Base-by-base conservation (phyloP, 2,888 invertebrate species). In the Drosophila hamatofila region DNA sequence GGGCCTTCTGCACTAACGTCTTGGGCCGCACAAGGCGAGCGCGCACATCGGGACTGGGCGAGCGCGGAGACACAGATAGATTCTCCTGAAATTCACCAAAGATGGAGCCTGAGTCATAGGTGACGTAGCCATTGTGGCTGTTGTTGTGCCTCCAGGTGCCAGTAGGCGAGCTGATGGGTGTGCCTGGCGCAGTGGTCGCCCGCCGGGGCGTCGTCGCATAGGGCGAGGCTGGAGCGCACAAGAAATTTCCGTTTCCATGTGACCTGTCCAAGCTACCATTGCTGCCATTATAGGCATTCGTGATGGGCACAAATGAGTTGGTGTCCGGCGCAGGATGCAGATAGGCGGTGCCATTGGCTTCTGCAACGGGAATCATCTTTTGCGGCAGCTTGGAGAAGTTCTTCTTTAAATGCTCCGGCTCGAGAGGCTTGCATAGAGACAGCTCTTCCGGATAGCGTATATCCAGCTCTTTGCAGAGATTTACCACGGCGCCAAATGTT, bases 381-480 rank as follows among this genome's bases (percentile, higher is more conserved):
- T 93, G 94, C 41, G 94, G 94, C 85, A 94, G 91, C 84, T 96
- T 95, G 91, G 96, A 96, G 90, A 96, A 96, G 93, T 98, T 98
- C 91, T 96, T 95, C 92, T 97, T 98, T 69, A 98, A 93, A 89
- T 98, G 96, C 61, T 96, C 96, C 23, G 95, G 94, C 91, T 97
- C 96, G 66, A 98, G 93, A 0, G 97, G 97, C 91, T 98, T 97
- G 92, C 97, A 97, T 56, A 99, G 95, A 0, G 99, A 99, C 54
- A 99, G 92, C 92, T 99, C 99, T 93, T 99, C 99, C 3, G 99
- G 98, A 92, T 99, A 97, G 85, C 99, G 94, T 89, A 99, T 97
- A 68, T 98, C 97, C 77, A 97, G 94, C 93, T 97, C 97, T 93
- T 97, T 97, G 94, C 97, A 97, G n/a, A 98, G 94, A 84, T 96